Conservation (phyloP, 2,797 vertebrate genomes). For the Hafferia zeledoni region DNA sequence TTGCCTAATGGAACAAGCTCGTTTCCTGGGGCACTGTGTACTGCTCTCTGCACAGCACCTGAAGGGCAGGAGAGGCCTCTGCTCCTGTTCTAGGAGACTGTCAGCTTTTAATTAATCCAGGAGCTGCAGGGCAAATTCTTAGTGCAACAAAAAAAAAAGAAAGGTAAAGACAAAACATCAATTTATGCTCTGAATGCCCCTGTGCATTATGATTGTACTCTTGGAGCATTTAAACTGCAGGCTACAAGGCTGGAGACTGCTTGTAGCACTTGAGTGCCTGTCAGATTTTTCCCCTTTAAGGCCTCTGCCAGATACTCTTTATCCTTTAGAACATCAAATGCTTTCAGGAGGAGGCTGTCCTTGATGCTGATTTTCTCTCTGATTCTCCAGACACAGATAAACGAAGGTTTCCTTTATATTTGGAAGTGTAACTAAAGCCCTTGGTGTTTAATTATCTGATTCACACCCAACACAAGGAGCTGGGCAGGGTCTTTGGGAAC, state of each 20-base stretch:
- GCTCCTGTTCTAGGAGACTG: background rate
- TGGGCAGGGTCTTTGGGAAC: background rate
- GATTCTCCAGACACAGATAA: conserved; percentile 5
- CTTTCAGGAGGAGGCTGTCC: conserved; percentile 15
- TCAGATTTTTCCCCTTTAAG: conserved; percentile 20
- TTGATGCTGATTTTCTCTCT: conserved; percentile 26
- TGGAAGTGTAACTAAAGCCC: background rate
- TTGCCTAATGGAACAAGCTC: conserved; percentile 62
- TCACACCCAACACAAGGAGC: background rate
- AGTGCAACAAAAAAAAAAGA: background rate
- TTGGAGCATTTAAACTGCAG: background rate
- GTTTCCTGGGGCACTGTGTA: conserved; percentile 31
- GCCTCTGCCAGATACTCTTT: conserved; percentile 29
- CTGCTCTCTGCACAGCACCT: background rate
- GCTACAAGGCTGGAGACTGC: background rate
- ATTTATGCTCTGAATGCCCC: conserved; percentile 47
- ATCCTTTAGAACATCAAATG: conserved; percentile 4
- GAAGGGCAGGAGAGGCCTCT: background rate
- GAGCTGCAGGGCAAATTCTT: conserved; percentile 61
- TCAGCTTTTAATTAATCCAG: conserved; percentile 70
- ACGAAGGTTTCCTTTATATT: conserved; percentile 1
- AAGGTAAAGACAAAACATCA: conserved; percentile 54
- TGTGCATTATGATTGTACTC: background rate
- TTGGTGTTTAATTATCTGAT: background rate
- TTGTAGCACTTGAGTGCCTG: background rate